phyloP scores from a whole-genome alignment of 2,888 invertebrate genomes.

The Coleophora deauratella region DNA sequence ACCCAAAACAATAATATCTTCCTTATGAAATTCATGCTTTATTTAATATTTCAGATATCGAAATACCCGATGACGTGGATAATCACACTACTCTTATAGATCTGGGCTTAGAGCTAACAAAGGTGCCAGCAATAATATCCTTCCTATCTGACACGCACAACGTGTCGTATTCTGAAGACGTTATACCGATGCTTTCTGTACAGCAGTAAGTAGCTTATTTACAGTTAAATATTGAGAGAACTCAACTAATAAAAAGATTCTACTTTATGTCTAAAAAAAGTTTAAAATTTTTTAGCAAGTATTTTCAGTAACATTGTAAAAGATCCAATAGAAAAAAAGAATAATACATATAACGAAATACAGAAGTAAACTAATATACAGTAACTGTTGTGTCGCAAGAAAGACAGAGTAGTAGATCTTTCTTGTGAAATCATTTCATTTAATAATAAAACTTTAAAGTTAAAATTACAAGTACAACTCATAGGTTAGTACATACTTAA shows the following conservation, averaged over 20 bases:
- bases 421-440: too few species aligned
- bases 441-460: too few species aligned
- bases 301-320: background rate
- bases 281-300: background rate
- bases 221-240: background rate
- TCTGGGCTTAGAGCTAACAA: constrained; percentile 15
- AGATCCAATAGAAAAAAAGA: background rate
- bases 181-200: constrained; percentile 16
- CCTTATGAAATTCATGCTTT: background rate
- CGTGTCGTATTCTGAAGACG: constrained; percentile 12
- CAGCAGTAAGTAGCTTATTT: constrained; percentile 16
- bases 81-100: constrained; percentile 18
- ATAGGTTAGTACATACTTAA: too few species aligned
- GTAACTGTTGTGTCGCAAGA: too few species aligned
- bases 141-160: constrained; percentile 17
- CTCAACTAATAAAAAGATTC: background rate
- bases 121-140: constrained; percentile 12
- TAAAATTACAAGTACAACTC: too few species aligned
- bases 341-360: background rate
- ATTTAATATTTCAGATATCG: constrained; percentile 13
- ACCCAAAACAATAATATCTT: background rate
- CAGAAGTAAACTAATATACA: too few species aligned
- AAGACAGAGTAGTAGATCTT: too few species aligned
- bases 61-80: constrained; percentile 10
- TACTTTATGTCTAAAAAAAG: background rate